Base-by-base conservation (phyloP, 2,113 vertebrate species). In the Melierax canorus region DNA sequence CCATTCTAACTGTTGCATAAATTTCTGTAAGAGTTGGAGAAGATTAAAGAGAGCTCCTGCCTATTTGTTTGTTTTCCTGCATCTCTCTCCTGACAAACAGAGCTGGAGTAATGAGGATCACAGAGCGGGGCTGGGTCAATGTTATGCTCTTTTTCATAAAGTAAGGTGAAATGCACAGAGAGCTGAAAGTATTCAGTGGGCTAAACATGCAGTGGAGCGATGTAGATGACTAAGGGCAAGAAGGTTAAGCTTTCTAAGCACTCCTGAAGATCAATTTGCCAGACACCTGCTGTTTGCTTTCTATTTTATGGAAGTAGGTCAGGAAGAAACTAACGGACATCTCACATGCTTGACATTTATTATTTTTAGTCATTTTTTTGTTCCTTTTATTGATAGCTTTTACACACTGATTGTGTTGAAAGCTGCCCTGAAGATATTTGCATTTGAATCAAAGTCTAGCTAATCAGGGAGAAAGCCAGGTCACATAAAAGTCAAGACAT, bases 251-350 rank as follows among this genome's bases (percentile, higher is more conserved):
- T 91, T 94, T 91, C 69, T 76, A 88, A 94, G 77, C 87, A 43
- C 87, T 97, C 58, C 62, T 76, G 77, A 94, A 95, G 88, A 79
- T 84, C 72, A 82, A 24, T 94, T 91, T 96, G 50, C 75, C 19
- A 95, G 90, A 53, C 74, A 86, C 90, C 95, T 95, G 88, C 91
- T 93, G 94, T 95, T 97, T 95, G 62, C 86, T 84, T 96, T 94
- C 94, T 80, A 12, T 86, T 94, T 91, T 86, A 77, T 86, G 60
- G 83, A 97, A 97, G 19, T 88, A 95, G 90, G 95, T 96, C 88
- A 78, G 69, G 60, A 89, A 81, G 68, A 74, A 89, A 59, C 66
- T 89, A 91, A 85, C 12, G 9, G 86, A 63, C 64, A 53, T 90
- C 77, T 90, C 67, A 68, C 76, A 68, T 73, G 64, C 63, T 80